Percentiles rank a stretch among this genome's conserved stretches.
Conservation (phyloP, 2,888 invertebrate species). For the Noctua fimbriata region DNA sequence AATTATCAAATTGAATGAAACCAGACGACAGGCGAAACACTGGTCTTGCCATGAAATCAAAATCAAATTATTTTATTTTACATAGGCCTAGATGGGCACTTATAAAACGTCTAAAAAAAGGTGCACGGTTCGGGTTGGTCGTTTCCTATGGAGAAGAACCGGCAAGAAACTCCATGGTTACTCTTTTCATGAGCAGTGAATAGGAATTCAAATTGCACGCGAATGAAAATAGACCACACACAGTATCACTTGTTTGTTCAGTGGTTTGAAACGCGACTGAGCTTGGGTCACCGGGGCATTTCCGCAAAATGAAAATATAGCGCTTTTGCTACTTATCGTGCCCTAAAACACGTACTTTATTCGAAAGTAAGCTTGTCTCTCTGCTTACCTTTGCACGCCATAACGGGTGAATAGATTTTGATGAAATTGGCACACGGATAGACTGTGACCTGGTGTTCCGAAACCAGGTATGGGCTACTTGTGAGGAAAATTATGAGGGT, state of each 20-base stretch:
- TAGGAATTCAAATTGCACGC: neutral
- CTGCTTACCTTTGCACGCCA: neutral
- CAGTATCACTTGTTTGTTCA: constrained; percentile 21
- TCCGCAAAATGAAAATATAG: neutral
- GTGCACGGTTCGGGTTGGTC: no score
- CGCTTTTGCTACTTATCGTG: neutral
- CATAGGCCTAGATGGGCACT: no score
- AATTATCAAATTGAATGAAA: neutral
- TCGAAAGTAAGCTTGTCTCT: neutral
- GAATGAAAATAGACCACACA: neutral
- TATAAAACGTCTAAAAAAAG: no score
- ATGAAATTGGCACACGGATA: neutral
- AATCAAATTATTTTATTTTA: no score
- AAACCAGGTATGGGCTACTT: neutral
- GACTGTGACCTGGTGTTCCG: neutral
- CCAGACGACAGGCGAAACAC: neutral
- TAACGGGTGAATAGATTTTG: neutral
- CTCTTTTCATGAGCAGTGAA: neutral
- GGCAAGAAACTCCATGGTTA: no score
- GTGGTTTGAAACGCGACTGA: constrained; percentile 6
- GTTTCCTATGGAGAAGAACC: no score
- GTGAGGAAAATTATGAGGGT: neutral
- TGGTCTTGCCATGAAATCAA: no score
- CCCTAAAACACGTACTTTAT: neutral
- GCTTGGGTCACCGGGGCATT: neutral